Conservation (phyloP, 2,797 vertebrate genomes). For the Decapterus maruadsi region DNA sequence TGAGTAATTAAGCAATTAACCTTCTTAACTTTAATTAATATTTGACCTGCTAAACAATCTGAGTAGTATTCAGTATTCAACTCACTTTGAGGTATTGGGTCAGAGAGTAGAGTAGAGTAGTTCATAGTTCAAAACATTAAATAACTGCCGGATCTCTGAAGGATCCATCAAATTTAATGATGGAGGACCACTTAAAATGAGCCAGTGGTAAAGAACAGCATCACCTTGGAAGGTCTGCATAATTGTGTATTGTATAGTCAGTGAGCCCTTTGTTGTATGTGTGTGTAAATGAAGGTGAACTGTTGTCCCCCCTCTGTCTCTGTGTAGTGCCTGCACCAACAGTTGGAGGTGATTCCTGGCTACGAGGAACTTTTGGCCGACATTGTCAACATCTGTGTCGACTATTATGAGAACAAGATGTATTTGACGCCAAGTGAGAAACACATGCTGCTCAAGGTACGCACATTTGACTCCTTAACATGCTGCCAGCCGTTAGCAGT, state of each 20-base stretch:
- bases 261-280: neutral
- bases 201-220: neutral
- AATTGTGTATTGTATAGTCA: neutral
- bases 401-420: constrained; percentile 99
- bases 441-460: constrained; percentile 98
- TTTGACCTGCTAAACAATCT: constrained; percentile 6
- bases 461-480: neutral
- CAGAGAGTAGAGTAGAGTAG: neutral
- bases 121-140: neutral
- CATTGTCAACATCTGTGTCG: constrained; percentile 98
- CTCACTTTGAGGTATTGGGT: neutral
- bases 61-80: too few relatives aligned
- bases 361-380: constrained; percentile 98
- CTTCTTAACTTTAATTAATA: neutral
- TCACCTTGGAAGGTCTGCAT: neutral
- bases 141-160: neutral
- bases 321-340: constrained; percentile 95
- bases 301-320: constrained; percentile 7
- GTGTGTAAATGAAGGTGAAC: constrained; percentile 27
- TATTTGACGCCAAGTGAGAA: constrained; percentile 99
- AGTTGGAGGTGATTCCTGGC: constrained; percentile 96
- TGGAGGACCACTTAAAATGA: neutral
- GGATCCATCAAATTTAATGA: neutral
- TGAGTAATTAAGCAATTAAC: constrained; percentile 14
- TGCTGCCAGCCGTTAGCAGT: neutral